Evolutionary conservation across 2,888 invertebrate genomes (phyloP).

Genomic region (Plagodis dolabraria): DNA sequence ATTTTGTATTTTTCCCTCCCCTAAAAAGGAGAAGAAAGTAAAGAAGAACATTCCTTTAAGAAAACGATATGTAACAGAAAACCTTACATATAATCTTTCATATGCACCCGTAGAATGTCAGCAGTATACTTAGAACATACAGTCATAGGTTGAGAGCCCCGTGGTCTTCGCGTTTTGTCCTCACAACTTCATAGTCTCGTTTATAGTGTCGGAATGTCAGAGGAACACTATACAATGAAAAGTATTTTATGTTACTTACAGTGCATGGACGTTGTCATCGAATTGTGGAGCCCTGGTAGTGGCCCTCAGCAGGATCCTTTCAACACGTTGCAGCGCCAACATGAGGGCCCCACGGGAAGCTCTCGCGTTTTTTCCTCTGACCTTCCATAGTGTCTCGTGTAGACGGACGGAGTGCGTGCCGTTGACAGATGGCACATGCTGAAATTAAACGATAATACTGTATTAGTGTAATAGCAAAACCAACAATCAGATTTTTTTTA

Average conservation of each 20-base stretch:
- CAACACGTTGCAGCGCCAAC: constrained; percentile 95
- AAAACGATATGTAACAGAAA: too few relatives aligned
- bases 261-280: constrained; percentile 61
- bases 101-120: too few relatives aligned
- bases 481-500: too few relatives aligned
- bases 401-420: constrained; percentile 85
- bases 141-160: too few relatives aligned
- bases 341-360: constrained; percentile 91
- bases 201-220: neutral
- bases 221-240: neutral
- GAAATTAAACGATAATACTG: constrained; percentile 3
- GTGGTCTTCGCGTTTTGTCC: too few relatives aligned
- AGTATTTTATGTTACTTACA: constrained; percentile 53
- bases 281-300: constrained; percentile 61
- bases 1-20: too few relatives aligned
- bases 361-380: constrained; percentile 81
- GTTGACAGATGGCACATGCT: constrained; percentile 75
- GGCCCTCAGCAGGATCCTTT: constrained; percentile 91
- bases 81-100: too few relatives aligned
- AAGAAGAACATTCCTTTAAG: too few relatives aligned
- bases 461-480: too few relatives aligned
- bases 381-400: constrained; percentile 92
- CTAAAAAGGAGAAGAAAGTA: too few relatives aligned
- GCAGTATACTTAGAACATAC: too few relatives aligned
- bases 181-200: neutral